Base-by-base conservation (phyloP, 2,113 vertebrate genomes). In the Rousettus leschenaultii region DNA sequence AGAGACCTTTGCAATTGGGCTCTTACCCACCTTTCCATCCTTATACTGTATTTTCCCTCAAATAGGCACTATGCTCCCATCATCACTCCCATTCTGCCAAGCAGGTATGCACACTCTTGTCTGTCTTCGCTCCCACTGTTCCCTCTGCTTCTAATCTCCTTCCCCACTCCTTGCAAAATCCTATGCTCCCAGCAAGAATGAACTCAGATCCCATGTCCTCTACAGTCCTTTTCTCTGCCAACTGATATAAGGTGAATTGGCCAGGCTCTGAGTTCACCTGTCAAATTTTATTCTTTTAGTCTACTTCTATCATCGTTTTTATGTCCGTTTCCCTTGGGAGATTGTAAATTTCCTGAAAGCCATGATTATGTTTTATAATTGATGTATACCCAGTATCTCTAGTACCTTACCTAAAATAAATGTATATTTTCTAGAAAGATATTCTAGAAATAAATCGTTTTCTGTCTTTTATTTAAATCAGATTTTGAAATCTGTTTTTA, bases 381-480 rank as follows among this genome's bases (percentile, higher is more conserved):
- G 63, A 53, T 63, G 22, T 53, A 86, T 55, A 78, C 1, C 0
- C 6, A 61, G 6, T 55, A 61, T 71, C 57, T 78, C 66, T 65
- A 85, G 38, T n/a, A 89, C 4, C 40, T 97, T 65, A 9, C 59
- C 66, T 66, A 3, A n/a, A 86, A 90, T 59, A 89, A 86, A 88
- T 90, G 38, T 16, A 12, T 48, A 82, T 87, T 77, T 92, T 85
- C 74, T 86, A 82, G 65, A 87, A 86, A 86, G 40, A 51, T 38
- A 55, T 73, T 84, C 40, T 66, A 86, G 57, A 86, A 88, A 77
- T 35, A 89, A 91, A 92, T 59, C 22, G 40, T 35, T 97, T 97
- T 91, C 66, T 7, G 22, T 8, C 40, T 93, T 97, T 93, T 94
- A 65, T 86, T 95, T 86, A 75, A 85, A 66, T 33, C 15, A 82